phyloP scores from a whole-genome alignment of 2,797 vertebrate species.

The Macropus fuliginosus region DNA sequence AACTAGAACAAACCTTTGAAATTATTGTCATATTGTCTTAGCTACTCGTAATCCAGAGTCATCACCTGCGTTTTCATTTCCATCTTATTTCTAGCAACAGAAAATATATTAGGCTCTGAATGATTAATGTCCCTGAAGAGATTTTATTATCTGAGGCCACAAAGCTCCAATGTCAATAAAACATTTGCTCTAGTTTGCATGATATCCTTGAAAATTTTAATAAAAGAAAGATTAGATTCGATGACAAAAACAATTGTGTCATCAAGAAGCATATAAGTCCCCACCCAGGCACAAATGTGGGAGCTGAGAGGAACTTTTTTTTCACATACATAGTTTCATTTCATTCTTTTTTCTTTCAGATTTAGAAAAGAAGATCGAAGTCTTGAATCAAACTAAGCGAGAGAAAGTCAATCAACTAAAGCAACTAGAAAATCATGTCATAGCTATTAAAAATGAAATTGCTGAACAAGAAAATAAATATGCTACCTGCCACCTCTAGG shows the following conservation, averaged over 20 bases:
- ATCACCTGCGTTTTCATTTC: slow-evolving; percentile 31
- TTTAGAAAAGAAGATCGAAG: slow-evolving; percentile 89
- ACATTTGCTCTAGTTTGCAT: slow-evolving; percentile 25
- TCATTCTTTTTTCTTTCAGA: slow-evolving; percentile 85
- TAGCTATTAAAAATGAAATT: slow-evolving; percentile 86
- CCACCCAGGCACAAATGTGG: neutral
- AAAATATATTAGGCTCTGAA: neutral
- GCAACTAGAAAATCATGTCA: slow-evolving; percentile 83
- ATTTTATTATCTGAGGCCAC: slow-evolving; percentile 8
- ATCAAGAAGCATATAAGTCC: neutral
- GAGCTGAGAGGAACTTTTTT: slow-evolving; percentile 17
- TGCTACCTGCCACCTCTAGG: slow-evolving; percentile 82
- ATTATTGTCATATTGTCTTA: neutral
- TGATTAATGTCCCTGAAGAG: slow-evolving; percentile 31
- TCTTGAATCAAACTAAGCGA: slow-evolving; percentile 84
- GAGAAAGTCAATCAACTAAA: slow-evolving; percentile 87
- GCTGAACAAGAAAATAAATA: slow-evolving; percentile 82
- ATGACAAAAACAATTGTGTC: slow-evolving; percentile 23
- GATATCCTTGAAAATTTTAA: slow-evolving; percentile 40
- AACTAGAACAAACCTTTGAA: slow-evolving; percentile 39
- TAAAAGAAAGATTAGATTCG: slow-evolving; percentile 52
- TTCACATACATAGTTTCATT: slow-evolving; percentile 16
- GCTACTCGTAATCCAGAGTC: neutral
- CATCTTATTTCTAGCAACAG: slow-evolving; percentile 25
- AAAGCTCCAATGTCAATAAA: slow-evolving; percentile 1